Evolutionary conservation across 2,888 invertebrate species (phyloP).

Genomic region (Agrochola litura): DNA sequence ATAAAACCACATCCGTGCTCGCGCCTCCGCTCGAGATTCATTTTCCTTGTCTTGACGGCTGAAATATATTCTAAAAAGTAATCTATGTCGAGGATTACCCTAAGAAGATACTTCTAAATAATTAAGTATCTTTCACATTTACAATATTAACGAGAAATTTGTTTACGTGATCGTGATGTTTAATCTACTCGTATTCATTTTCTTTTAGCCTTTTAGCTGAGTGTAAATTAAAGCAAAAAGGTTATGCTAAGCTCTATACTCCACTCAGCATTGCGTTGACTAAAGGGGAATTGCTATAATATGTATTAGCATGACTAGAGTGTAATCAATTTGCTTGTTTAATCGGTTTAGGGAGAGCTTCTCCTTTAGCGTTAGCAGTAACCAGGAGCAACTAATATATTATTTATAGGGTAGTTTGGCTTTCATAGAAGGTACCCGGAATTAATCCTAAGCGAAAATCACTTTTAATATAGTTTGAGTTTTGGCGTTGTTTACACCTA

Average conservation of each 20-base stretch:
- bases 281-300: not conserved
- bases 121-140: not conserved
- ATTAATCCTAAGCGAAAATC: constrained; percentile 43
- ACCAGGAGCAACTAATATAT: constrained; percentile 52
- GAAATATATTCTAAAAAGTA: not conserved
- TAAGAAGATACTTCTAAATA: not conserved
- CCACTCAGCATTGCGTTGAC: constrained; percentile 8
- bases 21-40: not conserved
- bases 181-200: not conserved
- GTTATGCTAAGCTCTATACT: not conserved
- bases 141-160: not conserved
- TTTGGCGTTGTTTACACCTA: constrained; percentile 16
- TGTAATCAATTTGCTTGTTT: constrained; percentile 59
- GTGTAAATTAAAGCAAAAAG: constrained; percentile 11
- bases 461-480: constrained; percentile 32
- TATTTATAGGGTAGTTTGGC: constrained; percentile 54
- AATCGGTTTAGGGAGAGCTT: constrained; percentile 56
- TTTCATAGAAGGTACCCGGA: constrained; percentile 23
- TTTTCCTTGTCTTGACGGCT: not conserved
- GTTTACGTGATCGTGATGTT: not conserved
- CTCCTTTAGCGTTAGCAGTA: constrained; percentile 37
- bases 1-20: not conserved
- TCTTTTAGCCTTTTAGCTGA: constrained; percentile 5
- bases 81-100: not conserved
- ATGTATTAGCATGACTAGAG: constrained; percentile 34